Base-by-base conservation (phyloP, 53 echinoderm and acorn worm species). In the Pentamera pediparva region DNA sequence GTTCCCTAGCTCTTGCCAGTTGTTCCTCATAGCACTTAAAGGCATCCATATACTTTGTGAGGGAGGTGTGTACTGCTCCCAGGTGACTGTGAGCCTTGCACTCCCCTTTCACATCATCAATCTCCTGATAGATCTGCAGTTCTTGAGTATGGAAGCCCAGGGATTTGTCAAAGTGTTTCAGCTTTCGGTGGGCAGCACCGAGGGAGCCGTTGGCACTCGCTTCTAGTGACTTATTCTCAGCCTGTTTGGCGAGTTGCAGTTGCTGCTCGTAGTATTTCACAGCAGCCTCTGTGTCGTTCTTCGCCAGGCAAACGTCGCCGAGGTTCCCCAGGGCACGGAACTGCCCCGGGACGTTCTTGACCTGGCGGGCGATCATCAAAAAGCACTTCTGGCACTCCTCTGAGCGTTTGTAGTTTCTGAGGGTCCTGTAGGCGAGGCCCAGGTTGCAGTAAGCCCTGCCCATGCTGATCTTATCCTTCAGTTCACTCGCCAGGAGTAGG, bases 21-120 rank as follows among this genome's bases (percentile, higher is more conserved):
- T 98, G 98, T 49, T 98, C 91, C 76, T 92, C 92, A 49, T 98
- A 98, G 56, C 98, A 98, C 54, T 98, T 98, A 52, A 92, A 86
- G 28, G 98, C 98, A 78, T 88, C 89, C 49, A 86, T 64, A 78
- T 83, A 96, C 61, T 98, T 98, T 6, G 89, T 78, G 15, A 91
- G 75, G 11, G 92, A 73, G 5, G 92, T 92, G 41, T 98, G 92
- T 15, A 98, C 98, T 36, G 98, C 91, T 20, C 98, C 98, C 24
- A 91, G 76, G 33, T 92, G 92, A 29, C 98, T 92, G 48, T 92
- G 91, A 53, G 98, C 98, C 73, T 92, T 98, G 55, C 98, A 98
- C 32, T 91, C 98, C 32, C 98, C 98, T 58, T 98, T 91, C 45
- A 89, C 29, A 70, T 98, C 91, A 58, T 85, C 80, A 56, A 98